These are phyloP conservation scores for Corythaixoides concolor DNA, from an alignment of 2,113 vertebrate species.

Conservation along the genomic window DNA sequence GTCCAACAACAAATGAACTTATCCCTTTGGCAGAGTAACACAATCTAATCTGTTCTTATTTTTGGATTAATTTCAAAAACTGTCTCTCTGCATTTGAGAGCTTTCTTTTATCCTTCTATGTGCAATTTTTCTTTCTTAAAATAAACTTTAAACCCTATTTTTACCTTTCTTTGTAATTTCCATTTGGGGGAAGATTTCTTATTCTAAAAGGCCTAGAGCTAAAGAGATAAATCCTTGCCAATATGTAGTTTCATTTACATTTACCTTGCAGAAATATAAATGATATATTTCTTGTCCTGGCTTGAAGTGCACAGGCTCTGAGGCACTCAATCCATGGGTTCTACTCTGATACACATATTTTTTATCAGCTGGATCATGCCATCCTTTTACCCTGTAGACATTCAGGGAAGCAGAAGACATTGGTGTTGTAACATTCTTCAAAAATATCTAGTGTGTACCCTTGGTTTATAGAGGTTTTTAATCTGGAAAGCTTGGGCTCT, in stretches of 20 bases:
- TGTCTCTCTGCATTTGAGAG: slow-evolving; percentile 3
- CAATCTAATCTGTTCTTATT: slow-evolving; percentile 50
- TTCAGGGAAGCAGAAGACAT: neutral
- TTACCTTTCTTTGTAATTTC: slow-evolving; percentile 36
- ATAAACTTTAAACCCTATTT: slow-evolving; percentile 31
- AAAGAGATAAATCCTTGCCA: slow-evolving; percentile 33
- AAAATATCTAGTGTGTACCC: neutral
- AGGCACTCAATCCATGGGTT: neutral
- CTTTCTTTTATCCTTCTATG: slow-evolving; percentile 31
- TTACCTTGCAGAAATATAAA: slow-evolving; percentile 37
- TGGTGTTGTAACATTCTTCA: neutral
- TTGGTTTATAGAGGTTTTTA: neutral
- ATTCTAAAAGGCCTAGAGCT: neutral
- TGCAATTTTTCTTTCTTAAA: slow-evolving; percentile 52
- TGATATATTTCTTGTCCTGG: slow-evolving; percentile 26
- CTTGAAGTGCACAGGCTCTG: neutral
- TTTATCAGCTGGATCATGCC: neutral
- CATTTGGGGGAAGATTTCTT: neutral
- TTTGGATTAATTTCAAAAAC: slow-evolving; percentile 62
- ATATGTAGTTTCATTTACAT: slow-evolving; percentile 22
- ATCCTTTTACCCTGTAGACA: neutral
- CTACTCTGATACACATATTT: neutral
- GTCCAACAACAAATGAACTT: slow-evolving; percentile 53
- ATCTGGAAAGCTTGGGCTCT: neutral
- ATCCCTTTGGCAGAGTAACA: slow-evolving; percentile 38